Conservation (phyloP, 2,113 vertebrate genomes). For the Heteronetta atricapilla region DNA sequence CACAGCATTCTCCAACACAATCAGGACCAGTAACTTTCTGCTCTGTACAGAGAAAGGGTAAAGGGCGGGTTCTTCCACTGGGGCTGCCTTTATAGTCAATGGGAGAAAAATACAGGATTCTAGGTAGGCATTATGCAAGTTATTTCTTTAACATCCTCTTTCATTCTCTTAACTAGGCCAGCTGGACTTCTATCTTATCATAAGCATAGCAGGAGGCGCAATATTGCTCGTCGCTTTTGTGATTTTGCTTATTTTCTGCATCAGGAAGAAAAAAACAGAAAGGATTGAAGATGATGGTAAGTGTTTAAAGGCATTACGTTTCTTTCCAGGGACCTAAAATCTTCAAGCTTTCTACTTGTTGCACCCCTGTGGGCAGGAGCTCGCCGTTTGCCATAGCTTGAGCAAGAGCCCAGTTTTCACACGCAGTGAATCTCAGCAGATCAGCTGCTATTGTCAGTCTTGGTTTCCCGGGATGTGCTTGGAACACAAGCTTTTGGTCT, state of each 20-base stretch:
- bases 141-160: not conserved
- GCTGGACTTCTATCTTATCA: slow-evolving; percentile 24
- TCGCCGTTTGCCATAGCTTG: not conserved
- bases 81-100: not conserved
- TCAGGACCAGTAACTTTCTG: not conserved
- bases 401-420: not conserved
- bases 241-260: slow-evolving; percentile 51
- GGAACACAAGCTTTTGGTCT: not conserved
- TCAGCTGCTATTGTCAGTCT: not conserved
- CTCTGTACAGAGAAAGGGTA: not conserved
- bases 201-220: slow-evolving; percentile 45
- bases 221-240: not conserved
- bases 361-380: not conserved
- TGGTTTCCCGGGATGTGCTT: not conserved
- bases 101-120: not conserved
- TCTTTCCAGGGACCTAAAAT: not conserved
- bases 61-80: not conserved
- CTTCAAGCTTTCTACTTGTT: not conserved
- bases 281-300: slow-evolving; percentile 11
- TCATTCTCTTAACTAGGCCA: slow-evolving; percentile 10
- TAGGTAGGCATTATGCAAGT: not conserved
- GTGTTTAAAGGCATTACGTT: not conserved
- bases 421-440: not conserved
- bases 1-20: not conserved
- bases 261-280: slow-evolving; percentile 37